Conservation (phyloP, 2,888 invertebrate species). For the Andrena minutula region DNA sequence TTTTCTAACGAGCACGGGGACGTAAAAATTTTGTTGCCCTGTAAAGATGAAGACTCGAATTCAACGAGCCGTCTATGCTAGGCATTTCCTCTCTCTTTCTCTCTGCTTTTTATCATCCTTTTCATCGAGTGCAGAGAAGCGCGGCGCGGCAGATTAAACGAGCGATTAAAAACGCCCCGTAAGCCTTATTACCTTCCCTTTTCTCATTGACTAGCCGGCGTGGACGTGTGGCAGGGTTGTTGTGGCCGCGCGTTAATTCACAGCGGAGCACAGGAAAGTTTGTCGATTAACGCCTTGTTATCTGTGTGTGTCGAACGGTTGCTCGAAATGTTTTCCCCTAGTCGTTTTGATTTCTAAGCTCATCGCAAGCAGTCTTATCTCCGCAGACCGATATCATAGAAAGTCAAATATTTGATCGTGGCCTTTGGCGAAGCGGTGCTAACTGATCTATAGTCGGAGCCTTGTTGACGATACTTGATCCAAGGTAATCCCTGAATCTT, state of each 20-base stretch:
- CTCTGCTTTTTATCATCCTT: neutral
- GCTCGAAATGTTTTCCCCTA: neutral
- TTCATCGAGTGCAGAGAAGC: neutral
- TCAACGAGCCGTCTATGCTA: neutral
- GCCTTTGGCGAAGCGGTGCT: neutral
- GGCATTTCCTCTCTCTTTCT: neutral
- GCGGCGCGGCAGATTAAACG: neutral
- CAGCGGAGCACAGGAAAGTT: too few species aligned
- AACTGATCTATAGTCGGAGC: neutral
- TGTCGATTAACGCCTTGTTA: neutral
- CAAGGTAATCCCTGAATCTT: neutral
- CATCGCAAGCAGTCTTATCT: neutral
- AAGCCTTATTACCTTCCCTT: neutral
- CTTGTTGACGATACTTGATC: conserved; percentile 10
- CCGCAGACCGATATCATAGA: conserved; percentile 6
- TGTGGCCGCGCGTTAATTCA: too few species aligned
- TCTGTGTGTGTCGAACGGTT: neutral
- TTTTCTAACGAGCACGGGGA: neutral
- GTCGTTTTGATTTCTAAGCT: neutral
- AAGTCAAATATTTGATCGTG: conserved; percentile 39
- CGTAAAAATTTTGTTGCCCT: conserved; percentile 21
- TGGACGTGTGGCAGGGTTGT: neutral
- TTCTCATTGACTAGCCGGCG: neutral
- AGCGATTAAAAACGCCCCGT: neutral
- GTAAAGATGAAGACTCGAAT: conserved; percentile 9